phyloP scores from a whole-genome alignment of 2,888 invertebrate genomes.

The Sinohyriopsis cumingii region DNA sequence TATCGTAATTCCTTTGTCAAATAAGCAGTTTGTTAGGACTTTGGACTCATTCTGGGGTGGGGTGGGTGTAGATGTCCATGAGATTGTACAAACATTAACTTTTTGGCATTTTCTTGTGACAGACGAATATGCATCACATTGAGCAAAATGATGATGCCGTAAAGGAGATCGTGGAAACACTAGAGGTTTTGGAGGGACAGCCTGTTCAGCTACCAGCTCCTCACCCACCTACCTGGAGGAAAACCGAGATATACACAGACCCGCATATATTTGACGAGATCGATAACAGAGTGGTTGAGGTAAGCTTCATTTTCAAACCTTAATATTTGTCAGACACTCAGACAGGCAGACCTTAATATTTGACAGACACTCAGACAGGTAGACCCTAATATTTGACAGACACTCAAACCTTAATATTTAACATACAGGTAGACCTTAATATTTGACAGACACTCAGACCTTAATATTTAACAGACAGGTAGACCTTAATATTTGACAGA shows the following conservation, averaged over 20 bases:
- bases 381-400: no score
- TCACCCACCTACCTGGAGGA: slow-evolving; percentile 63
- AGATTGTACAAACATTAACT: background rate
- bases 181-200: slow-evolving; percentile 60
- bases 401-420: no score
- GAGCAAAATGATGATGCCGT: slow-evolving; percentile 36
- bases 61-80: background rate
- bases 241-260: slow-evolving; percentile 67
- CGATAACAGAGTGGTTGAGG: slow-evolving; percentile 69
- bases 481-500: background rate
- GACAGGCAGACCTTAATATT: background rate
- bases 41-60: background rate
- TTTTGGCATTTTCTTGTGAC: slow-evolving; percentile 3
- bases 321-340: background rate
- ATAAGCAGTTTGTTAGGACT: no score
- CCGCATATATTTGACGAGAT: slow-evolving; percentile 64
- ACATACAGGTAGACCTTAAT: no score
- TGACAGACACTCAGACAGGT: no score
- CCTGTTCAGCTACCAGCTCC: slow-evolving; percentile 54
- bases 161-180: slow-evolving; percentile 63
- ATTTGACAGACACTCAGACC: no score
- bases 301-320: slow-evolving; percentile 23
- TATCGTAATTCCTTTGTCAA: no score
- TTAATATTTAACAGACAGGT: no score
- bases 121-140: slow-evolving; percentile 17